These are phyloP conservation scores for Platycercus adscitus DNA, from an alignment of 2,113 vertebrate genomes.

Conservation along the genomic window DNA sequence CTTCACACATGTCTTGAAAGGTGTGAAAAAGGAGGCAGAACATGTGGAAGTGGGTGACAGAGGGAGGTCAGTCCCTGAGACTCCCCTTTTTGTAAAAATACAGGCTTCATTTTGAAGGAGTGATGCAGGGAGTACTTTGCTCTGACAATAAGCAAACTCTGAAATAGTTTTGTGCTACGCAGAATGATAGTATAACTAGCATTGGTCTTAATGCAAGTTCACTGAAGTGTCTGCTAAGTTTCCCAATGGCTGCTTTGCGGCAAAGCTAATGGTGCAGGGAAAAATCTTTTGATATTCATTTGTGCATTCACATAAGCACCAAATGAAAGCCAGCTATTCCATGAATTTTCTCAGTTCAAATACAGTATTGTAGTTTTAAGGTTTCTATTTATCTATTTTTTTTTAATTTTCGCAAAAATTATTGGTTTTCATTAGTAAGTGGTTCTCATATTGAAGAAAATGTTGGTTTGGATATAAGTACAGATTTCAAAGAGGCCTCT, in stretches of 20 bases:
- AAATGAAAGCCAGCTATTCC: constrained; percentile 16
- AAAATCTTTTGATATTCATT: neutral
- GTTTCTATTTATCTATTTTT: neutral
- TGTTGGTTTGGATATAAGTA: neutral
- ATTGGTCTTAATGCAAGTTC: neutral
- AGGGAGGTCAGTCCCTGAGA: neutral
- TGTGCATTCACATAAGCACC: neutral
- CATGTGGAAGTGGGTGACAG: neutral
- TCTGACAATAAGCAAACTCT: neutral
- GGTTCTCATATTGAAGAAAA: neutral
- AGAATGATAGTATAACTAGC: neutral
- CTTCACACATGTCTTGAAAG: neutral
- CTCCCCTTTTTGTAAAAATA: neutral
- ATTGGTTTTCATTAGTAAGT: neutral
- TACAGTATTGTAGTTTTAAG: neutral
- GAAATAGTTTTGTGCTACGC: neutral
- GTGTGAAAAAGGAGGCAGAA: neutral
- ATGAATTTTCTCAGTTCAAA: neutral
- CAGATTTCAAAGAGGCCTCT: neutral
- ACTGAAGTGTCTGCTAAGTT: neutral
- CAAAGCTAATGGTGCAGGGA: neutral
- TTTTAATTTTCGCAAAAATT: neutral
- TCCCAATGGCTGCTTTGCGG: neutral
- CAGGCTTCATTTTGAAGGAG: neutral
- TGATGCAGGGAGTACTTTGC: neutral